A percentile compares a stretch with the other conserved stretches of the same genome.
Conservation (phyloP, 2,888 invertebrate species). For the Mycalesis mineus region DNA sequence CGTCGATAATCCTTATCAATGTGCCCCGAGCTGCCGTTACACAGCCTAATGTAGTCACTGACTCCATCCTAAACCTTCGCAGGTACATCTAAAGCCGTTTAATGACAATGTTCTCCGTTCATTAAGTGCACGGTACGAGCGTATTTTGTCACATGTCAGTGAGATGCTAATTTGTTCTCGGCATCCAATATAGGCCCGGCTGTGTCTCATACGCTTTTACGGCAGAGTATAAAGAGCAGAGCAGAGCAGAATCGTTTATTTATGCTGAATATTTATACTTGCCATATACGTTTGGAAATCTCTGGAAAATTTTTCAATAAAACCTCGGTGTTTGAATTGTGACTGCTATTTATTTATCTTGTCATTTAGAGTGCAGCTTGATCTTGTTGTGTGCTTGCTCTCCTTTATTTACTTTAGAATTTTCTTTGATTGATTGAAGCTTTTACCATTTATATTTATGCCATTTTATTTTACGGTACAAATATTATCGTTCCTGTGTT, state of each 20-base stretch:
- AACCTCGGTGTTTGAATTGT: not conserved
- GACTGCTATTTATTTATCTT: too few relatives aligned
- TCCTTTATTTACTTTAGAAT: too few relatives aligned
- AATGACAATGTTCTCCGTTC: slow-evolving; percentile 57
- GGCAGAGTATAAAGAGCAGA: slow-evolving; percentile 18
- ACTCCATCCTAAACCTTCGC: slow-evolving; percentile 14
- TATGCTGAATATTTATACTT: slow-evolving; percentile 14
- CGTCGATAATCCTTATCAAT: slow-evolving; percentile 16
- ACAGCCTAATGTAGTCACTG: slow-evolving; percentile 13
- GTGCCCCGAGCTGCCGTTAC: slow-evolving; percentile 1
- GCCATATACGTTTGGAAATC: slow-evolving; percentile 15
- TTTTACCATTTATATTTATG: too few relatives aligned
- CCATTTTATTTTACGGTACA: too few relatives aligned
- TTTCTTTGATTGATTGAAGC: too few relatives aligned
- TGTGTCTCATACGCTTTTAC: slow-evolving; percentile 34
- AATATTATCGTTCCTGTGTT: too few relatives aligned
- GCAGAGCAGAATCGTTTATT: slow-evolving; percentile 5
- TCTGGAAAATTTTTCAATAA: not conserved
- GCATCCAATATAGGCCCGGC: slow-evolving; percentile 67
- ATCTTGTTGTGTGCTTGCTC: too few relatives aligned
- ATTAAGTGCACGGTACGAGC: slow-evolving; percentile 60
- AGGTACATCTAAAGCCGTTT: slow-evolving; percentile 18
- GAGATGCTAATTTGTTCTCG: slow-evolving; percentile 71
- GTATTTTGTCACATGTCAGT: slow-evolving; percentile 67
- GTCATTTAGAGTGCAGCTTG: too few relatives aligned